Evolutionary conservation across 92 coral and sea anemone genomes (phyloP).

Genomic region (Palythoa caribaeorum): DNA sequence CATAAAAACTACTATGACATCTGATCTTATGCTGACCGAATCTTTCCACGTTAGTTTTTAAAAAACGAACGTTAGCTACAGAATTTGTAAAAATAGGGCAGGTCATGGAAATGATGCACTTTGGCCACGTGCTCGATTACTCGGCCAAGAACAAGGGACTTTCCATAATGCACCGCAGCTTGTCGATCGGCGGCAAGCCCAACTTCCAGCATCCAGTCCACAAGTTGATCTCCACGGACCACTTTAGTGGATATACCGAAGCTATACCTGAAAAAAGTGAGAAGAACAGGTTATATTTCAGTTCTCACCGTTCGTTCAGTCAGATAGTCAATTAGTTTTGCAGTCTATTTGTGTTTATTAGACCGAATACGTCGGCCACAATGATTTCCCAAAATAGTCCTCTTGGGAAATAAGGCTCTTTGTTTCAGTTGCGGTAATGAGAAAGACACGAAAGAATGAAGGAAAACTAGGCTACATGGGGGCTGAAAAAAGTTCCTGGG

Average conservation of each 20-base stretch:
- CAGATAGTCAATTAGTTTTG: neutral
- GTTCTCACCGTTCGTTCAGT: neutral
- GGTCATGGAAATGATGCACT: slow-evolving; percentile 86
- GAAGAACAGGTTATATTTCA: neutral
- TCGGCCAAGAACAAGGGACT: slow-evolving; percentile 82
- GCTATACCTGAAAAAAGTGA: slow-evolving; percentile 55
- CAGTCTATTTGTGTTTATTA: neutral
- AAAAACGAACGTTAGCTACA: neutral
- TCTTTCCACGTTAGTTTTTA: no score
- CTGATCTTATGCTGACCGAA: no score
- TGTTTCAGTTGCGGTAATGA: no score
- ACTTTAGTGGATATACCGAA: slow-evolving; percentile 66
- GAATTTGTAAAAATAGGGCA: slow-evolving; percentile 80
- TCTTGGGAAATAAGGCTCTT: no score
- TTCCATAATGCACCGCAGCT: slow-evolving; percentile 92
- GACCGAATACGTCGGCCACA: no score
- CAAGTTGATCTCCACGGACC: slow-evolving; percentile 86
- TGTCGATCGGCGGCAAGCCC: slow-evolving; percentile 92
- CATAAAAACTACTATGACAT: no score
- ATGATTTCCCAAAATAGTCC: no score
- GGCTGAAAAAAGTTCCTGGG: neutral
- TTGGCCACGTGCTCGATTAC: slow-evolving; percentile 83
- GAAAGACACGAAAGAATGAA: no score
- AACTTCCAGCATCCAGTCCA: slow-evolving; percentile 88
- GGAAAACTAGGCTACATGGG: no score